Evolutionary conservation across 2,113 vertebrate genomes (phyloP).

Genomic region (Poeciliopsis retropinna): DNA sequence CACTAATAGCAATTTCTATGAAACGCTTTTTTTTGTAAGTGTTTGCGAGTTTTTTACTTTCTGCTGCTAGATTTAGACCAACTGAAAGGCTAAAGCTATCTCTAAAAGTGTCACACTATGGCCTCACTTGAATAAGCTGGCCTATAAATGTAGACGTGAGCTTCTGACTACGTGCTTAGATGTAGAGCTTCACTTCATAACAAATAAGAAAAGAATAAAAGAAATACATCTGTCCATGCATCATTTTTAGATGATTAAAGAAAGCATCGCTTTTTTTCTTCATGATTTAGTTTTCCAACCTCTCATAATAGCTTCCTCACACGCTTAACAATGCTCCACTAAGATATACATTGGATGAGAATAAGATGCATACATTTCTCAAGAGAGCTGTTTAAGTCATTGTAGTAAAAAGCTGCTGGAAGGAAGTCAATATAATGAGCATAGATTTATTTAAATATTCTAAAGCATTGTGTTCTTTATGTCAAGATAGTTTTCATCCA

Average conservation of each 20-base stretch:
- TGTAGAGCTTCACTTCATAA: constrained; percentile 17
- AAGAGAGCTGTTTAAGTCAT: no score
- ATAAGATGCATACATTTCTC: no score
- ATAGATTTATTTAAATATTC: no score
- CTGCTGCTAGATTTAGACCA: neutral
- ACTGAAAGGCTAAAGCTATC: neutral
- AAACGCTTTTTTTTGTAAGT: neutral
- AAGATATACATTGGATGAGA: no score
- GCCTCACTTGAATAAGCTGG: neutral
- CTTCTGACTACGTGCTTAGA: constrained; percentile 2
- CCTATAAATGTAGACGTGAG: constrained; percentile 15
- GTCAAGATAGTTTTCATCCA: no score
- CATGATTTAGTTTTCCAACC: neutral
- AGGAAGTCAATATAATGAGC: no score
- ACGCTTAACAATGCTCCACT: no score
- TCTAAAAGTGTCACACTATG: neutral
- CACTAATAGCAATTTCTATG: neutral
- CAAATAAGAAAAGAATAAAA: neutral
- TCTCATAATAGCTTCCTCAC: neutral
- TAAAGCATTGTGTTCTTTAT: no score
- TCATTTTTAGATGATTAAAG: neutral
- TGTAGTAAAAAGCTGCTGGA: no score
- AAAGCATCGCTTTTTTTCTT: neutral
- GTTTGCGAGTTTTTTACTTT: neutral
- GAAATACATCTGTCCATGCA: neutral